These are phyloP conservation scores for Pipa parva DNA, from an alignment of 2,113 vertebrate genomes.

Conservation along the genomic window DNA sequence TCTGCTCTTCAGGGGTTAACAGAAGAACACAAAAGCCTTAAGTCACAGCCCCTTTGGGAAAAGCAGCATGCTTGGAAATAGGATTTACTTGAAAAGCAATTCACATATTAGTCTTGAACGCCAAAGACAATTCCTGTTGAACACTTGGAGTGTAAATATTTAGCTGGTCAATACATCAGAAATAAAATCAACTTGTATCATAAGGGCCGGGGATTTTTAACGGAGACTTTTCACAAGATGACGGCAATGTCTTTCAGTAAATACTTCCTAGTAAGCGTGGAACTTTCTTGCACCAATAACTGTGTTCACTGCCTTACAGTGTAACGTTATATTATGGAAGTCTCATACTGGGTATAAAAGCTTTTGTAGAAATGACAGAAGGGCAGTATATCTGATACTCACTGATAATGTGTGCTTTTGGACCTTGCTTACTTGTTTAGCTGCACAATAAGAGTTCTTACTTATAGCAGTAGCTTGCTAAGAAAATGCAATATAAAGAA, in stretches of 20 bases:
- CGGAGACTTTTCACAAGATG: background rate
- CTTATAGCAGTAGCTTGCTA: slow-evolving; percentile 19
- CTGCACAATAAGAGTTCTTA: slow-evolving; percentile 21
- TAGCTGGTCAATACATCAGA: background rate
- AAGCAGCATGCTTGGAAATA: slow-evolving; percentile 22
- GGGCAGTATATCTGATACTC: no score
- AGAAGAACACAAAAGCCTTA: slow-evolving; percentile 20
- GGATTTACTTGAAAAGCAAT: slow-evolving; percentile 36
- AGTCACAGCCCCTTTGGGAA: slow-evolving; percentile 33
- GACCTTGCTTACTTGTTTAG: slow-evolving; percentile 1
- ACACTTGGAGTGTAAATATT: background rate
- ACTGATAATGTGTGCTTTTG: slow-evolving; percentile 5
- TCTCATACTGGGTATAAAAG: no score
- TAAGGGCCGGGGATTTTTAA: background rate
- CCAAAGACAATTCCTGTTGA: slow-evolving; percentile 17
- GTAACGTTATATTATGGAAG: no score
- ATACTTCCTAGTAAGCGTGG: background rate
- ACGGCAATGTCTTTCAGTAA: background rate
- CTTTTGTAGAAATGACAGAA: no score
- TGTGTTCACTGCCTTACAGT: no score
- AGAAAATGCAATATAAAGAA: slow-evolving; percentile 33
- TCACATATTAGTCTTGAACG: slow-evolving; percentile 30
- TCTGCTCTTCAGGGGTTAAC: slow-evolving; percentile 12
- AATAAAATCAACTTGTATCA: background rate
- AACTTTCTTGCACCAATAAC: background rate